Evolutionary conservation across 2,888 invertebrate genomes (phyloP).

Genomic region (Spisula solida): DNA sequence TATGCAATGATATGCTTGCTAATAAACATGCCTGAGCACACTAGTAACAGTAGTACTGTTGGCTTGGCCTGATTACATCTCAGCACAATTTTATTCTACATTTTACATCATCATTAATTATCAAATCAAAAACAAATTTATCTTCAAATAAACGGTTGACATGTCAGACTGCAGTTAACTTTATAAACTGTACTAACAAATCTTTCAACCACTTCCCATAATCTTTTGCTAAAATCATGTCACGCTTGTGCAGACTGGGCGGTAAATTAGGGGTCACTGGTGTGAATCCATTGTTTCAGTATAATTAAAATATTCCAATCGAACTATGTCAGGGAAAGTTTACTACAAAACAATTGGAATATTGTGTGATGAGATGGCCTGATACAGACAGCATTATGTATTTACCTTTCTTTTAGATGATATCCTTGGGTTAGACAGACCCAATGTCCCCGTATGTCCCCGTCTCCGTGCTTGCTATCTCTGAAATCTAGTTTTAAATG

Average conservation of each 20-base stretch:
- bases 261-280: constrained; percentile 39
- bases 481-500: constrained; percentile 2
- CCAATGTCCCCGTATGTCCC: constrained; percentile 8
- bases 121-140: constrained; percentile 1
- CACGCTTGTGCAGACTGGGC: constrained; percentile 14
- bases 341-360: constrained; percentile 23
- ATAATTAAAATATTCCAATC: constrained; percentile 40
- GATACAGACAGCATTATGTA: neutral
- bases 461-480: neutral
- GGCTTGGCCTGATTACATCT: too few relatives aligned
- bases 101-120: too few relatives aligned
- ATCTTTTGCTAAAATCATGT: neutral
- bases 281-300: constrained; percentile 33
- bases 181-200: neutral
- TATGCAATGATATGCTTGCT: too few relatives aligned
- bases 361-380: constrained; percentile 26
- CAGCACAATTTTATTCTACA: too few relatives aligned
- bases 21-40: too few relatives aligned
- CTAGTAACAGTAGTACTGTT: too few relatives aligned
- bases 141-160: neutral
- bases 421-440: constrained; percentile 23
- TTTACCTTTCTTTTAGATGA: constrained; percentile 27
- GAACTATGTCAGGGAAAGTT: constrained; percentile 42
- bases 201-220: neutral
- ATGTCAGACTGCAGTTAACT: neutral